These are phyloP conservation scores for Dynastes hyllus DNA, from an alignment of 2,888 invertebrate genomes.

Conservation along the genomic window DNA sequence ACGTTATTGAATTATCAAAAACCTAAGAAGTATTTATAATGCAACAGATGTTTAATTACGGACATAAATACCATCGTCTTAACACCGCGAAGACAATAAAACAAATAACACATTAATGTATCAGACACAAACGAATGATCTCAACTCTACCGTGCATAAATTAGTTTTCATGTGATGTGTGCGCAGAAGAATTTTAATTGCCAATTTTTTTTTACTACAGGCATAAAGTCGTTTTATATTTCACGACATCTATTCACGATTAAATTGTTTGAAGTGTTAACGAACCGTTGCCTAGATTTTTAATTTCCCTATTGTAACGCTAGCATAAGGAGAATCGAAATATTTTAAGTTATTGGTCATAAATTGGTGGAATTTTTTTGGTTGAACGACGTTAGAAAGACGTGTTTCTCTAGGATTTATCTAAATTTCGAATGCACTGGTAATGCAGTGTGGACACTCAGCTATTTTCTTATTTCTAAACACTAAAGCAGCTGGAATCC, in stretches of 20 bases:
- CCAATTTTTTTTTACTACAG: constrained; percentile 24
- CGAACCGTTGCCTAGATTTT: constrained; percentile 16
- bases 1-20: constrained; percentile 41
- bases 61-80: constrained; percentile 35
- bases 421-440: too few species aligned
- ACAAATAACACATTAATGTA: constrained; percentile 33
- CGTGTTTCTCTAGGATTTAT: too few species aligned
- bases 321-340: not conserved
- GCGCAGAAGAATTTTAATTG: constrained; percentile 45
- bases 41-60: constrained; percentile 41
- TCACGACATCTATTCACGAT: constrained; percentile 10
- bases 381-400: too few species aligned
- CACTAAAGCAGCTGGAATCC: too few species aligned
- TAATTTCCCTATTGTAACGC: not conserved
- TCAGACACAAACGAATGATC: constrained; percentile 45
- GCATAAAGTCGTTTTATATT: constrained; percentile 26
- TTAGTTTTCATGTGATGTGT: constrained; percentile 35
- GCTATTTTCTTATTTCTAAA: too few species aligned
- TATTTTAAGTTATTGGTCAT: not conserved
- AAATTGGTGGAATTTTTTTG: not conserved
- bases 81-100: constrained; percentile 41
- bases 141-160: constrained; percentile 38
- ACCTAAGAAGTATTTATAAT: constrained; percentile 37
- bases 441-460: too few species aligned
- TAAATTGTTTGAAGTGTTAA: constrained; percentile 31